phyloP scores from a whole-genome alignment of 2,113 vertebrate species.

The Felis catus region F.catus_Fca126_mat1.0 CM031414.1:9215501-9216000 shows the following conservation, averaged over 20 bases:
- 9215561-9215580: conserved; percentile 37
- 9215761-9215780: not conserved
- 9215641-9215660: conserved; percentile 25
- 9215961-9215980: too few relatives aligned
- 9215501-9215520: not conserved
- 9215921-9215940: too few relatives aligned
- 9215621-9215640: not conserved
- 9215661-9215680: not conserved
- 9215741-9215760: not conserved
- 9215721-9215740: not conserved
- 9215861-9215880: not conserved
- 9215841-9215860: not conserved
- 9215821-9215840: not conserved
- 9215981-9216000: too few relatives aligned
- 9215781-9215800: not conserved
- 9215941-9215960: too few relatives aligned
- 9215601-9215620: conserved; percentile 46
- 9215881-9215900: not conserved
- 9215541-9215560: not conserved
- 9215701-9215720: not conserved
- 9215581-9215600: conserved; percentile 32
- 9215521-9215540: not conserved
- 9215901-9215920: too few relatives aligned
- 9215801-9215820: not conserved
- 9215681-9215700: not conserved